These are phyloP conservation scores for Halcyon smyrnensis DNA, from an alignment of 2,797 vertebrate genomes.

Conservation along the genomic window DNA sequence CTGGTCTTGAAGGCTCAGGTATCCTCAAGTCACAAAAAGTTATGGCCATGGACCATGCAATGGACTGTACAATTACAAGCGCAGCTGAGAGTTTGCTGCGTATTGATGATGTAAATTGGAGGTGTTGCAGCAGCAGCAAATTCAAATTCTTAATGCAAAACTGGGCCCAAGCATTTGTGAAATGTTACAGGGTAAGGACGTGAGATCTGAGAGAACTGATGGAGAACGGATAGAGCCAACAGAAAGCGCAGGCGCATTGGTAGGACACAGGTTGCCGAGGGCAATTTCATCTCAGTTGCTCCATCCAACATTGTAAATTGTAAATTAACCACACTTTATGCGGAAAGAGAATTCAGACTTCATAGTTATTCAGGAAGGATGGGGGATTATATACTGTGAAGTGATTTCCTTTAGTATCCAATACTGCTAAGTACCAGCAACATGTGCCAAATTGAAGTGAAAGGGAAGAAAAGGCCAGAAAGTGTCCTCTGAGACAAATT, in stretches of 20 bases:
- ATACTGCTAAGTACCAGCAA: background rate
- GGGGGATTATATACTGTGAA: background rate
- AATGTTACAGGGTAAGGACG: too few relatives aligned
- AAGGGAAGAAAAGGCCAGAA: background rate
- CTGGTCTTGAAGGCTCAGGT: rapidly evolving
- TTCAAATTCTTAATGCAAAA: background rate
- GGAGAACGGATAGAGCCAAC: background rate
- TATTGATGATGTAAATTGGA: background rate
- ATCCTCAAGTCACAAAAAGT: background rate
- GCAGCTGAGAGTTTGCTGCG: rapidly evolving
- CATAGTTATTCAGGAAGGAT: background rate
- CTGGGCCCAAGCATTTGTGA: background rate
- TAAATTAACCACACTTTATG: background rate
- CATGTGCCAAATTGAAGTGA: background rate
- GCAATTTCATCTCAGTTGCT: background rate
- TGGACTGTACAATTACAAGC: background rate
- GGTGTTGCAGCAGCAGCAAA: background rate
- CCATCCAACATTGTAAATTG: background rate
- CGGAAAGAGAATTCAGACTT: background rate
- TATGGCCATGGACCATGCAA: rapidly evolving
- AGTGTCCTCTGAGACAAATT: background rate
- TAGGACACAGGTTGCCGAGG: too few relatives aligned
- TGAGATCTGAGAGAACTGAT: background rate
- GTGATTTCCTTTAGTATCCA: background rate
- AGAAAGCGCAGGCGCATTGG: rapidly evolving